Conservation (phyloP, 2,888 invertebrate genomes). For the Drosophila tripunctata region DNA sequence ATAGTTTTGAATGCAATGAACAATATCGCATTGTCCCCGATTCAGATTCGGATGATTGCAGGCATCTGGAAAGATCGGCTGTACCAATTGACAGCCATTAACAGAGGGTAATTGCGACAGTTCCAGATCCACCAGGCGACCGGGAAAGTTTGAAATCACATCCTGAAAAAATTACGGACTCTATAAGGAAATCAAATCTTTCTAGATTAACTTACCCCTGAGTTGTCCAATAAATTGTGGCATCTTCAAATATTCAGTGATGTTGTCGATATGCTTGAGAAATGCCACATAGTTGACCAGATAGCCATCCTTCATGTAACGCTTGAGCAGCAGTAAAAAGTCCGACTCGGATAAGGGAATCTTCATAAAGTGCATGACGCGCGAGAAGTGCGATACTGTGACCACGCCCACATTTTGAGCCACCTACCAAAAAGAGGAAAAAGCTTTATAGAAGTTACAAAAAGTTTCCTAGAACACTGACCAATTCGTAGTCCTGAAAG, state of each 20-base stretch:
- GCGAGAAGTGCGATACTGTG: slow-evolving; percentile 90
- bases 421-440: slow-evolving; percentile 85
- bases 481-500: slow-evolving; percentile 84
- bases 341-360: slow-evolving; percentile 89
- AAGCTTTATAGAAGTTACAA: not conserved
- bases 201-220: slow-evolving; percentile 51
- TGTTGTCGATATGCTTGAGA: slow-evolving; percentile 88
- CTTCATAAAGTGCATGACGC: slow-evolving; percentile 89
- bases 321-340: slow-evolving; percentile 89
- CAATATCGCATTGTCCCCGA: slow-evolving; percentile 73
- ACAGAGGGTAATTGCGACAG: slow-evolving; percentile 87
- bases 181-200: too few species aligned
- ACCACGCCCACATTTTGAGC: slow-evolving; percentile 90
- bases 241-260: slow-evolving; percentile 87
- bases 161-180: slow-evolving; percentile 83
- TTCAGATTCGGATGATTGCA: slow-evolving; percentile 68
- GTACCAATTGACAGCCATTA: slow-evolving; percentile 63
- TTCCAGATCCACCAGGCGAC: slow-evolving; percentile 88
- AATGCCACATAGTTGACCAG: slow-evolving; percentile 92
- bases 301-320: slow-evolving; percentile 90
- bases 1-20: slow-evolving; percentile 87
- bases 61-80: slow-evolving; percentile 66
- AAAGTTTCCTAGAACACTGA: slow-evolving; percentile 48
- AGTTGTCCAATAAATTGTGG: slow-evolving; percentile 85
- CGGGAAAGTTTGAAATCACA: slow-evolving; percentile 86